A percentile compares a stretch with the other conserved stretches of the same genome.
Evolutionary conservation across 2,113 vertebrate genomes (phyloP).

Genomic region (Heliornis fulica): DNA sequence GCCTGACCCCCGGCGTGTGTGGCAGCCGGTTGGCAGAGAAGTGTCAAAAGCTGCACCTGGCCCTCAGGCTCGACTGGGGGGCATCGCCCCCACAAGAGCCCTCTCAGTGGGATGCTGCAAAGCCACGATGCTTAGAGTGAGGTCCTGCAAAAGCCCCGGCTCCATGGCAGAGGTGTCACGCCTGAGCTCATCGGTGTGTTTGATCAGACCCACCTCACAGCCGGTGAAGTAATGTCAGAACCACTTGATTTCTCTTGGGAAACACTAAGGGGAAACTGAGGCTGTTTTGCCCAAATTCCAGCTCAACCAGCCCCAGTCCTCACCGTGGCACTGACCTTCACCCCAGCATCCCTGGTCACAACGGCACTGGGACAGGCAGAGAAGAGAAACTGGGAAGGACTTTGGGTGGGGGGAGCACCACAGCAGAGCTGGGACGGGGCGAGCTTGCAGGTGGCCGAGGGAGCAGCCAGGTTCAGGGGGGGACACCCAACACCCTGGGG

Average conservation of each 20-base stretch:
- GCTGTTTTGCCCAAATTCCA: rapidly evolving
- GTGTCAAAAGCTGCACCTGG: not conserved
- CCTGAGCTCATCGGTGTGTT: not conserved
- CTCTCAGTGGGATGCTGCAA: rapidly evolving
- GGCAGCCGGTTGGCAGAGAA: not conserved
- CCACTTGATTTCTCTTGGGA: rapidly evolving
- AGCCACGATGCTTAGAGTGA: rapidly evolving
- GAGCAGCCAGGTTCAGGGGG: not conserved
- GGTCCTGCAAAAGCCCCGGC: not conserved
- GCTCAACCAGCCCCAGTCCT: rapidly evolving
- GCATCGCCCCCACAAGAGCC: not conserved
- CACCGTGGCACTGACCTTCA: rapidly evolving
- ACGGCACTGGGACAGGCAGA: not conserved
- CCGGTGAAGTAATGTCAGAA: not conserved
- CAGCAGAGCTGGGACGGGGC: not conserved
- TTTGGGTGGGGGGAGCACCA: rapidly evolving
- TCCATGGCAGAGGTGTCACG: rapidly evolving
- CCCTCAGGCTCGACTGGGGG: not conserved
- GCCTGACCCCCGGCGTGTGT: rapidly evolving
- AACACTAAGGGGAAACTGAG: rapidly evolving
- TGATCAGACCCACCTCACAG: rapidly evolving
- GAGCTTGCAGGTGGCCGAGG: not conserved
- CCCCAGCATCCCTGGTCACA: rapidly evolving
- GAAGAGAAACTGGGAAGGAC: not conserved
- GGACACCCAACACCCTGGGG: not conserved